Evolutionary conservation across 2,888 invertebrate genomes (phyloP).

Genomic region (Coleophora flavipennella): DNA sequence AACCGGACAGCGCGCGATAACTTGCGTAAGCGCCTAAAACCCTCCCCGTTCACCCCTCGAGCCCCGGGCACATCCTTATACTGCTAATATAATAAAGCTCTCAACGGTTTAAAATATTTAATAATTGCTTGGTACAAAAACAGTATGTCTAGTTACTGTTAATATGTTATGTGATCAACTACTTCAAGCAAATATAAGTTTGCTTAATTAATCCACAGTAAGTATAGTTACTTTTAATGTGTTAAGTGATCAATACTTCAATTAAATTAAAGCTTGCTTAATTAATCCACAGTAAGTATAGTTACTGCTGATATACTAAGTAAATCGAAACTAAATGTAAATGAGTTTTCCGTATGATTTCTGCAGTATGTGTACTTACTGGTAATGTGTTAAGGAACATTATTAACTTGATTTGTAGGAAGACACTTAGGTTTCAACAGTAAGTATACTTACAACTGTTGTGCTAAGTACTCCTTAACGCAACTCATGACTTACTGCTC

Average conservation of each 20-base stretch:
- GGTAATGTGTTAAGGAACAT: neutral
- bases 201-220: neutral
- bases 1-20: neutral
- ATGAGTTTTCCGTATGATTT: neutral
- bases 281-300: too few relatives aligned
- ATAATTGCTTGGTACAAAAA: neutral
- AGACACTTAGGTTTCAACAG: neutral
- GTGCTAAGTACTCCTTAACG: neutral
- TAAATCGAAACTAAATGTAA: neutral
- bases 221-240: neutral
- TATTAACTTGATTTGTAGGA: neutral
- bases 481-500: neutral
- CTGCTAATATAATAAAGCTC: neutral
- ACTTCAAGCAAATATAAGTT: neutral
- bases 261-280: too few relatives aligned
- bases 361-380: too few relatives aligned
- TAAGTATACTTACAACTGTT: neutral
- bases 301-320: neutral
- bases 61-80: neutral
- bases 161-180: neutral
- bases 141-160: neutral
- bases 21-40: neutral
- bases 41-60: neutral
- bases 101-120: neutral
- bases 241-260: too few relatives aligned